Base-by-base conservation (phyloP, 1,140 invertebrate genomes). In the Drosophila teissieri region DNA sequence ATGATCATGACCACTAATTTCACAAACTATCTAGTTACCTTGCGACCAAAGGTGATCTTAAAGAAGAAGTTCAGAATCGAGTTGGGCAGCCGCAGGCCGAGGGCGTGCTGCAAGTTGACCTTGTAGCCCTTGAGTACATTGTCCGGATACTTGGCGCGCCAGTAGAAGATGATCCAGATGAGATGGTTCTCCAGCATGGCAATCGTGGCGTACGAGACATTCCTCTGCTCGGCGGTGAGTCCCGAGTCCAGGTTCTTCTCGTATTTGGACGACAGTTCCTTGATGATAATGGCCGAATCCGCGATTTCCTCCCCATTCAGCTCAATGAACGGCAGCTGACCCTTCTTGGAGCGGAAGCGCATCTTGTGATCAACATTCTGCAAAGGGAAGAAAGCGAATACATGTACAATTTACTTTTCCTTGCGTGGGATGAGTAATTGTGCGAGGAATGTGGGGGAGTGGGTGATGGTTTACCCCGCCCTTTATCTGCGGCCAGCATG, bases 291-390 rank as follows among this genome's bases (percentile, higher is more conserved):
- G 45, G 95, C 94, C 83, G 97, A 98, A 92, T 98, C 97, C 37
- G 96, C 95, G 62, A 98, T 97, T 93, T 98, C 97, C 91, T 97
- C 96, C 44, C 98, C 98, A 92, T 99, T 98, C 17, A 98, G 91
- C 92, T 99, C 97, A 48, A 98, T 94, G 92, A 98, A 99, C 19
- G 98, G 98, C 63, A 98, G 93, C 84, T 97, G 96, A 40, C 97
- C 97, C 92, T 98, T 98, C 94, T 97, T 97, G 65, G 97, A 98
- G 80, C 96, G 96, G 94, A 96, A 97, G 91, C 97, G 97, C 93
- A 97, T 95, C 93, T 97, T 98, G 93, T 98, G 97, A 92, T 98
- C 97, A 24, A 98, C 96, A 94, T 98, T 98, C 97, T 98, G 94
- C 15, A 95, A 95, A 58, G 61, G 56, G 45, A 37, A 63, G 31